phyloP scores from a whole-genome alignment of 2,113 vertebrate species.

The Spermophilus dauricus region DNA sequence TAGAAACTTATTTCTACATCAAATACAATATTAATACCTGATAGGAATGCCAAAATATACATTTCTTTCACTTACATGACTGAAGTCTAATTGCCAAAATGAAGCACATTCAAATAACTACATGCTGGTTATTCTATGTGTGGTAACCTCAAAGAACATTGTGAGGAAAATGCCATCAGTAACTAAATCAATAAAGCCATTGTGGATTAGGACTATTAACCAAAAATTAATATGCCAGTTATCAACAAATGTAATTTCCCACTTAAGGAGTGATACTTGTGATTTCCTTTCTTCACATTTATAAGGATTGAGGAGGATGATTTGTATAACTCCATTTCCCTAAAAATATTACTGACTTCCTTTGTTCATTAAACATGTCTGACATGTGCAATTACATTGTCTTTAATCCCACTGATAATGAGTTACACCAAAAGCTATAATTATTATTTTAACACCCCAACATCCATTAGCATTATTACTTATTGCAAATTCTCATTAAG shows the following conservation, averaged over 20 bases:
- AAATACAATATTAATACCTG: neutral
- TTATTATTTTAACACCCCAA: constrained; percentile 38
- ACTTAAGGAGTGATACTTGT: neutral
- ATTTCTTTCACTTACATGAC: neutral
- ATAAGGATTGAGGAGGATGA: constrained; percentile 12
- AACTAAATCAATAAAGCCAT: constrained; percentile 6
- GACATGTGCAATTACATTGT: neutral
- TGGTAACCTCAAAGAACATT: neutral
- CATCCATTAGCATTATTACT: neutral
- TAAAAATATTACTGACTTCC: neutral
- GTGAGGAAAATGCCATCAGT: neutral
- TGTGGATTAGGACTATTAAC: neutral
- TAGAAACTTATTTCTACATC: neutral
- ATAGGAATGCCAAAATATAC: neutral
- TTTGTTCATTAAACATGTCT: constrained; percentile 25
- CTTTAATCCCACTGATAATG: constrained; percentile 17
- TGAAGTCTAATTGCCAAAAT: neutral
- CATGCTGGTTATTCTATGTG: neutral
- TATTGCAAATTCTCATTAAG: neutral
- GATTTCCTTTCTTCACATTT: constrained; percentile 8
- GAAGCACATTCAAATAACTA: constrained; percentile 4
- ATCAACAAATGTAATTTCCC: constrained; percentile 43
- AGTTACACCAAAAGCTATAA: constrained; percentile 17
- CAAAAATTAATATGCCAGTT: constrained; percentile 51
- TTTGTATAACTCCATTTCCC: neutral